A percentile compares a stretch with the other conserved stretches of the same genome.
Evolutionary conservation across 2,113 vertebrate genomes (phyloP).

Genomic region (Acinonyx jubatus): DNA sequence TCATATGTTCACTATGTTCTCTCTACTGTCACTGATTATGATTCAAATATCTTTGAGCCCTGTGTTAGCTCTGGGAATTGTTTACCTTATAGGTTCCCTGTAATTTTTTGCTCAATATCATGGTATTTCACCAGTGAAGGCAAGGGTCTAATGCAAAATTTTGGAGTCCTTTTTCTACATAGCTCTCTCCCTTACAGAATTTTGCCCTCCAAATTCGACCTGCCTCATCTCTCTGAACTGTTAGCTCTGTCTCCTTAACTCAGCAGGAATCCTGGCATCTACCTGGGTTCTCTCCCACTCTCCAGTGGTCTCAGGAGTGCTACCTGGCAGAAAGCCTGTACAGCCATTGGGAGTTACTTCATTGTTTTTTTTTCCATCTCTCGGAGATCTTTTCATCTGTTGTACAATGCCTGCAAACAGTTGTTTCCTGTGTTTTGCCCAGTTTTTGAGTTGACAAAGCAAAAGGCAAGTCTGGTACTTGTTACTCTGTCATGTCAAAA

Average conservation of each 20-base stretch:
- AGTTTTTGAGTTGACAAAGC: neutral
- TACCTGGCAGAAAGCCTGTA: neutral
- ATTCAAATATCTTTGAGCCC: neutral
- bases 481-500: neutral
- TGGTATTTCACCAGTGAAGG: neutral
- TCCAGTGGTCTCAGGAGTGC: neutral
- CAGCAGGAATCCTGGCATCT: neutral
- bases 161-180: neutral
- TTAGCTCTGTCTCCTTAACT: neutral
- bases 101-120: neutral
- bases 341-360: neutral
- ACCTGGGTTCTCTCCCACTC: neutral
- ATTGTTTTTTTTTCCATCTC: neutral
- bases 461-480: neutral
- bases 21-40: neutral
- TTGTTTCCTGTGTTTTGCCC: neutral
- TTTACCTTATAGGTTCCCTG: too few species aligned
- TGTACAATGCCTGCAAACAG: neutral
- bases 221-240: neutral
- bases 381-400: neutral
- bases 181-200: neutral
- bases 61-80: neutral
- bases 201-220: neutral
- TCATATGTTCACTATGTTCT: neutral
- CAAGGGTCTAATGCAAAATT: neutral